Evolutionary conservation across 2,888 invertebrate species (phyloP), one percentile per base, ranked within the genome.

Genomic region (Trichacis sp.): DNA sequence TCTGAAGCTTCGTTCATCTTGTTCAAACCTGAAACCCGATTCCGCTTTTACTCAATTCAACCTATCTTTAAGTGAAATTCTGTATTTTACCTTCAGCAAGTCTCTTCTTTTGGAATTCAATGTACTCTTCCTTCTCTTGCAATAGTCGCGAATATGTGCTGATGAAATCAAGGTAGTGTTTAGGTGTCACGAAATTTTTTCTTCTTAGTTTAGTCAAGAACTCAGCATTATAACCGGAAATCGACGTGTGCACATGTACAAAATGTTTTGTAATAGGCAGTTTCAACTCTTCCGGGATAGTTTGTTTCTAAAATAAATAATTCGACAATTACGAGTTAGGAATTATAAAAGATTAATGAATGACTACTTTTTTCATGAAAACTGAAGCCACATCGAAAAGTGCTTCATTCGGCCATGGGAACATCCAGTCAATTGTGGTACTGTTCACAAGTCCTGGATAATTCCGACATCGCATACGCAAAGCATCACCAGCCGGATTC

Each of bases 401-500:
- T 0, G 97, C 97, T 81, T 96, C 94, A 69, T 92, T 89, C 0
- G 97, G 96, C 97, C 97, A 97, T 0, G 96, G 92, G 84, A 94
- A 95, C 80, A 96, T 91, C 96, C 96, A 97, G 83, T 97, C 95
- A 68, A 97, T 95, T 36, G 93, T 94, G 0, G 95, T 94, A 79
- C 94, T 95, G 79, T 95, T 96, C 36, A 97, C 95, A 46, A 97
- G 86, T 0, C 96, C 96, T 0, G 97, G 97, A 84, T 96, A 97
- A 85, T 91, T 95, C 69, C 96, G 89, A 78, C 96, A 96, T 14
- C 94, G 88, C 73, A 91, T 94, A 47, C 95, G 89, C 12, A 97
- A 85, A 3, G 90, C 87, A 60, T 96, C 95, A 0, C 95, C 93
- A 1, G 93, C 88, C 0, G 96, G 95, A 2, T 94, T 95, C 96